Conservation (phyloP, 2,888 invertebrate genomes). For the Drosophila algonquin region DNA sequence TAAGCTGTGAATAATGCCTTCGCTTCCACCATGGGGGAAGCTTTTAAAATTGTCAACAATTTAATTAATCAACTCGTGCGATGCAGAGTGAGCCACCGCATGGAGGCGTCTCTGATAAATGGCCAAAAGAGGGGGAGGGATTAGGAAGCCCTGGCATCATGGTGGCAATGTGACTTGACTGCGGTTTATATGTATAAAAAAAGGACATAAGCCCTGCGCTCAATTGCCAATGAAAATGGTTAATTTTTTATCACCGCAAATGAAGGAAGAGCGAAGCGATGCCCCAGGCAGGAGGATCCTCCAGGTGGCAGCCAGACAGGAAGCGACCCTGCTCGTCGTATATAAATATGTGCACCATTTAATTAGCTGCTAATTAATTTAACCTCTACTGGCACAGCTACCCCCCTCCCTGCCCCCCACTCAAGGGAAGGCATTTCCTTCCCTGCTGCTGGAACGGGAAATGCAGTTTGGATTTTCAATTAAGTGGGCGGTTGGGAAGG, state of each 20-base stretch:
- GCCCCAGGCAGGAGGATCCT: not conserved
- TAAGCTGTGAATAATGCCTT: slow-evolving; percentile 71
- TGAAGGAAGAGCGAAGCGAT: slow-evolving; percentile 9
- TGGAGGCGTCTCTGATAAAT: slow-evolving; percentile 43
- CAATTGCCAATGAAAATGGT: slow-evolving; percentile 65
- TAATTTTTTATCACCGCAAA: slow-evolving; percentile 46
- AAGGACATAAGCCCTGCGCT: slow-evolving; percentile 43
- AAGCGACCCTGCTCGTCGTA: slow-evolving; percentile 7
- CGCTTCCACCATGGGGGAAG: slow-evolving; percentile 39
- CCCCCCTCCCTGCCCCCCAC: not conserved
- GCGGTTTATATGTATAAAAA: slow-evolving; percentile 44
- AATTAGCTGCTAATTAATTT: slow-evolving; percentile 73
- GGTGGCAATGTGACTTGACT: slow-evolving; percentile 20
- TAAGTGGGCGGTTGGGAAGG: slow-evolving; percentile 42
- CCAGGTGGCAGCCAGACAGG: slow-evolving; percentile 16
- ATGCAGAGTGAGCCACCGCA: not conserved
- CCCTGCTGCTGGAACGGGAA: slow-evolving; percentile 2
- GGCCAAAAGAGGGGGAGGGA: not conserved
- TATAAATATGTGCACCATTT: slow-evolving; percentile 66
- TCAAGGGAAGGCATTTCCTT: not conserved
- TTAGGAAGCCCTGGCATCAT: not conserved
- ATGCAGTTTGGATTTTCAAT: slow-evolving; percentile 60
- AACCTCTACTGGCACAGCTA: slow-evolving; percentile 3
- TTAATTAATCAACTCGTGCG: slow-evolving; percentile 72
- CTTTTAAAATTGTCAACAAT: slow-evolving; percentile 79